phyloP scores from a whole-genome alignment of 2,888 invertebrate genomes.

The Eupsilia transversa region DNA sequence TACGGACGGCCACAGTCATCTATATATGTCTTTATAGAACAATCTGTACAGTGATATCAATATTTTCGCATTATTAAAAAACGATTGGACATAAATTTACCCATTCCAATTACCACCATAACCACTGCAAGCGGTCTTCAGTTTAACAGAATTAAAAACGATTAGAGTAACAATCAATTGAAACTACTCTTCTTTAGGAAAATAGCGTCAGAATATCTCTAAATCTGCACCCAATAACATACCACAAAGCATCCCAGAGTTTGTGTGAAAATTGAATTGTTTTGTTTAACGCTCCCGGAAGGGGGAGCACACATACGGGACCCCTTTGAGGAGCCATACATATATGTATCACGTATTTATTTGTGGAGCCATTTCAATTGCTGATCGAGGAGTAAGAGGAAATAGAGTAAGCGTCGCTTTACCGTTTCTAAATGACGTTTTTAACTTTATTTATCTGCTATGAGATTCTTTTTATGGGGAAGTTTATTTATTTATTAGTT shows the following conservation, averaged over 20 bases:
- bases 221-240: constrained; percentile 30
- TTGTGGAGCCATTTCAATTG: constrained; percentile 50
- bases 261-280: constrained; percentile 70
- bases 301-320: constrained; percentile 34
- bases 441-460: constrained; percentile 11
- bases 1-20: not conserved
- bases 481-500: too few species aligned
- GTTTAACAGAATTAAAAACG: not conserved
- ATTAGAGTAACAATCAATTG: not conserved
- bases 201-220: not conserved
- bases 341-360: constrained; percentile 51
- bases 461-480: constrained; percentile 20
- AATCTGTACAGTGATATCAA: too few species aligned
- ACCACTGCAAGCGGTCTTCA: too few species aligned
- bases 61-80: not conserved
- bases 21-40: not conserved
- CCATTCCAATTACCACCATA: too few species aligned
- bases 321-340: constrained; percentile 42
- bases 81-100: not conserved
- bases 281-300: constrained; percentile 62
- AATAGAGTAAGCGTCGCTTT: constrained; percentile 17
- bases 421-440: constrained; percentile 1
- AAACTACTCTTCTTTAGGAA: not conserved
- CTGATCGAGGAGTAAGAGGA: constrained; percentile 36
- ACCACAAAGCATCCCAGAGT: constrained; percentile 46